A percentile compares a stretch with the other conserved stretches of the same genome.
phyloP scores from a whole-genome alignment of 1,140 invertebrate genomes.

The Musca domestica region DNA sequence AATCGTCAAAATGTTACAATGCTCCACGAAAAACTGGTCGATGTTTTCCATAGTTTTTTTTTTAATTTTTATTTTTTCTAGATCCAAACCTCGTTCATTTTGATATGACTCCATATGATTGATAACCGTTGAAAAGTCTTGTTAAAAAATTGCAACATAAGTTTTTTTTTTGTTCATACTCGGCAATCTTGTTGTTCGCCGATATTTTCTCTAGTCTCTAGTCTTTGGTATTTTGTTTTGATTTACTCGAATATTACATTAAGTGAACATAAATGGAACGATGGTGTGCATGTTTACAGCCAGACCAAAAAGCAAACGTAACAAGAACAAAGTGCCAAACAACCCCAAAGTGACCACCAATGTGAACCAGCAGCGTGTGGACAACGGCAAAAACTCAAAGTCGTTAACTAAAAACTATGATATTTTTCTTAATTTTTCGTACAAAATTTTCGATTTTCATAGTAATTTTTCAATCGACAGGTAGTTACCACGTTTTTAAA shows the following conservation, averaged over 20 bases:
- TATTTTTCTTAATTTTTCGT: slow-evolving; percentile 1
- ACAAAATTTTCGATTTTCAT: slow-evolving; percentile 7
- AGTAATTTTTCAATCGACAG: slow-evolving; percentile 15
- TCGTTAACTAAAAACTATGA: too few relatives aligned
- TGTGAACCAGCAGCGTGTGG: too few relatives aligned
- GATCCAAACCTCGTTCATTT: too few relatives aligned
- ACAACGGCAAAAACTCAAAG: too few relatives aligned
- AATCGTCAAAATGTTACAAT: slow-evolving; percentile 6
- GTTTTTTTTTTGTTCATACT: not conserved
- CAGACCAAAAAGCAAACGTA: not conserved
- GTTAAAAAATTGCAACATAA: slow-evolving; percentile 18
- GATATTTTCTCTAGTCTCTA: not conserved
- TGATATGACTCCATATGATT: not conserved
- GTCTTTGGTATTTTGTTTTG: slow-evolving; percentile 2
- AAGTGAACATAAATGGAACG: slow-evolving; percentile 17
- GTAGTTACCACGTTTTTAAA: not conserved
- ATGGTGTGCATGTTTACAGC: slow-evolving; percentile 5
- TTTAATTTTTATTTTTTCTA: not conserved
- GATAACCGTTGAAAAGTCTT: slow-evolving; percentile 20
- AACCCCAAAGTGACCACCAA: too few relatives aligned
- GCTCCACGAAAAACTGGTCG: not conserved
- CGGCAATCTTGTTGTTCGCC: not conserved
- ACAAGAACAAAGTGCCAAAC: too few relatives aligned
- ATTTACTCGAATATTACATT: slow-evolving; percentile 20
- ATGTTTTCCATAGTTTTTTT: not conserved